Conservation (phyloP, 2,113 vertebrate species). For the Pardalotus punctatus region DNA sequence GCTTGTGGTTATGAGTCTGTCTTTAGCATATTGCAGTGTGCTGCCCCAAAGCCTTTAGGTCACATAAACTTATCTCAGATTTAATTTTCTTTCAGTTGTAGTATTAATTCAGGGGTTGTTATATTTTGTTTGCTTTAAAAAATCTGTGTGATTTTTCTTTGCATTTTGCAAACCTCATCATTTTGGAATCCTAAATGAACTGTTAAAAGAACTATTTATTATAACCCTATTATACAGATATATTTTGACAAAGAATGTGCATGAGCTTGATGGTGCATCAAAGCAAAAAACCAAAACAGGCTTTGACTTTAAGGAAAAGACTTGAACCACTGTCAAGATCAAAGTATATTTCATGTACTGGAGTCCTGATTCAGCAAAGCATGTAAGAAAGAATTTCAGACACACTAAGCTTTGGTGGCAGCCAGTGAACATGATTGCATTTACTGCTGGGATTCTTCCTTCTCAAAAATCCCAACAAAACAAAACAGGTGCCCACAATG, state of each 20-base stretch:
- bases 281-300: background rate
- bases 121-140: slow-evolving; percentile 23
- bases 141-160: slow-evolving; percentile 5
- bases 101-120: background rate
- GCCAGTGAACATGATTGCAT: background rate
- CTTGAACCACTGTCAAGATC: slow-evolving; percentile 6
- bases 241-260: slow-evolving; percentile 22
- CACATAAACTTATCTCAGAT: background rate
- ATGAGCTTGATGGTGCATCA: slow-evolving; percentile 27
- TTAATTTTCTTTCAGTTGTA: slow-evolving; percentile 9
- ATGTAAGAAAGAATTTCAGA: background rate
- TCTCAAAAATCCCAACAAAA: background rate
- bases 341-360: background rate
- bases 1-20: background rate
- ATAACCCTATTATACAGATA: background rate
- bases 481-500: background rate
- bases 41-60: slow-evolving; percentile 3
- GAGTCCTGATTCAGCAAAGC: slow-evolving; percentile 35
- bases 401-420: slow-evolving; percentile 3
- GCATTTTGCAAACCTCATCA: slow-evolving; percentile 39
- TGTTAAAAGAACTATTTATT: slow-evolving; percentile 54
- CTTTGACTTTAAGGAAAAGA: slow-evolving; percentile 9
- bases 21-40: background rate
- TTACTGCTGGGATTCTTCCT: slow-evolving; percentile 18
- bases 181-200: slow-evolving; percentile 34